Base-by-base conservation (phyloP, 2,113 vertebrate species). In the Poeciliopsis prolifica region DNA sequence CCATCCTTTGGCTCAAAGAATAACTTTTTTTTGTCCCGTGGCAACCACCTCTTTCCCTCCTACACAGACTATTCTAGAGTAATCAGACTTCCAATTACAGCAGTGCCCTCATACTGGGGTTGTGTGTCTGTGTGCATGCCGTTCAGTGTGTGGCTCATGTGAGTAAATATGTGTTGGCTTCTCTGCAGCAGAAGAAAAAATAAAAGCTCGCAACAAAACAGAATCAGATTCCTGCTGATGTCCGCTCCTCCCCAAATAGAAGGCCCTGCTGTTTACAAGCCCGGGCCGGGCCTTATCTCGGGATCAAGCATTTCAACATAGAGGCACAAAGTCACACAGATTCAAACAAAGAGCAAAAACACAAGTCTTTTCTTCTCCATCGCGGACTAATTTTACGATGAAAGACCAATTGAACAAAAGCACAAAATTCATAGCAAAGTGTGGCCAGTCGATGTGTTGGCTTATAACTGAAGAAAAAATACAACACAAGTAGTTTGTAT, bases 51-150 rank as follows among this genome's bases (percentile, higher is more conserved):
- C 60, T 61, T 37, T 33, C 61, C 62, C 42, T 22, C 62, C 26
- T 5, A 31, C 76, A 67, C 73, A 64, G 77, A 42, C 83, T 68
- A 87, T 87, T 83, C 84, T 79, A 83, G 84, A 88, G 88, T 88
- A 89, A 92, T 92, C 89, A 92, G 78, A 90, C 87, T 87, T 92
- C 89, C 89, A 89, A 92, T 91, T 92, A 92, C 84, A 85, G 82
- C 77, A 69, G 69, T 79, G 77, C 66, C 83, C 83, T 81, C 65
- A 69, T 77, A 84, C 68, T 28, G 19, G 24, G 68, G 69, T 37
- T 72, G 0, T 54, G 74, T 69, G 54, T 3, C 30, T 62, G 42
- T 3, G 13, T 62, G 70, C 24, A n/a, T 37, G 69, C 35, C 24
- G 44, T 6, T 70, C 31, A 68, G 61, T 54, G 61, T 72, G 54